Evolutionary conservation across 2,888 invertebrate genomes (phyloP), one percentile per base, ranked within the genome.

Genomic region (Osmoderma eremita): DNA sequence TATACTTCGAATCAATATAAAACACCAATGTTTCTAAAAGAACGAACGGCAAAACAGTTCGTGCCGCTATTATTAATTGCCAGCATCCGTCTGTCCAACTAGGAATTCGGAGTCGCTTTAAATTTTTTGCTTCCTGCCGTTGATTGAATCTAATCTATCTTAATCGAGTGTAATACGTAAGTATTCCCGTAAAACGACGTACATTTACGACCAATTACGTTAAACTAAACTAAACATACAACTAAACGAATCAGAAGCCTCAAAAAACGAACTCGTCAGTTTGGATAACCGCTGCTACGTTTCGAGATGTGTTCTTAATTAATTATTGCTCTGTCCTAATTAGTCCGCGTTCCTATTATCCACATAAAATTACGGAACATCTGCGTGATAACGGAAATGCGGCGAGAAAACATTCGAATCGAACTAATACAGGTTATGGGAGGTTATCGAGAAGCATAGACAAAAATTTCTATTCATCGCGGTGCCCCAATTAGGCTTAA

Each of bases 91-190:
- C 39, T 45, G 36, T 22, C 66, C 65, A 69, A 68, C 61, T 71
- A 65, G 67, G 41, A 72, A 71, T 72, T 69, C 45, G 63, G 66
- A 58, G 48, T 50, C 50, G 20, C 58, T 53, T 36, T 66, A 61
- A 66, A 67, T 70, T 65, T 70, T 69, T 66, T 68, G 65, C 68
- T 72, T 72, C 72, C 72, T 72, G 69, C 54, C 54, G 58, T 61
- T 63, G 49, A 53, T 61, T 24, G 63, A 69, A 68, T 69, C 68
- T 68, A 65, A 63, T 63, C 15, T 51, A 49, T 50, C 13, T 51
- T n/a, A 4, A 13, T 22, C 24, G 13, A 6, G 8, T 22, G 13
- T 50, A 50, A 50, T 50, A 62, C 17, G 30, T 49, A 38, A 12
- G 24, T n/a, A 13, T 41, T 17, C 24, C 12, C 15, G 5, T 17